A percentile compares a stretch with the other conserved stretches of the same genome.
These are phyloP conservation scores for Microtus ochrogaster DNA, from an alignment of 2,113 vertebrate genomes.

Conservation along the genomic window DNA sequence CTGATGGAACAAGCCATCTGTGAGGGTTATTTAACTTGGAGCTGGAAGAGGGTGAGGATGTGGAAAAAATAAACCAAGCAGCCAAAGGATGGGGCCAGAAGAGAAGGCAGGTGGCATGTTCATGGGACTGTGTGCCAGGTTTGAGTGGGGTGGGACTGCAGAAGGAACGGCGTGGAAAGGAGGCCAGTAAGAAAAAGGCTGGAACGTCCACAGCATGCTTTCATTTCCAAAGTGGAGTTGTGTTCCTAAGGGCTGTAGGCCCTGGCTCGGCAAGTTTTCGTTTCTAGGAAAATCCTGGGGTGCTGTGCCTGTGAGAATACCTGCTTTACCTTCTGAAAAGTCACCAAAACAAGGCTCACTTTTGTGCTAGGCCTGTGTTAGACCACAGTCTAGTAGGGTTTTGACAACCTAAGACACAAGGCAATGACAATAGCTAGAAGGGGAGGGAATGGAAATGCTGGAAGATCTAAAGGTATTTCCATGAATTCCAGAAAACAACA, in stretches of 20 bases:
- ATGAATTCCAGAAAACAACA: constrained; percentile 52
- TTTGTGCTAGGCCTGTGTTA: constrained; percentile 22
- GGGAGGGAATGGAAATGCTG: background rate
- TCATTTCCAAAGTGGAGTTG: constrained; percentile 50
- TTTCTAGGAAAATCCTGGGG: constrained; percentile 22
- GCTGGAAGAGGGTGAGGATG: constrained; percentile 75
- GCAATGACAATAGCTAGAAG: background rate
- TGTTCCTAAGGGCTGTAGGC: constrained; percentile 27
- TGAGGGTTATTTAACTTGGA: constrained; percentile 80
- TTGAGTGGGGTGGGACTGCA: constrained; percentile 43
- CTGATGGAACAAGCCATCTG: constrained; percentile 79
- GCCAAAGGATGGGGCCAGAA: constrained; percentile 67
- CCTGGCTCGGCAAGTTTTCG: background rate
- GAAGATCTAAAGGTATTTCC: background rate
- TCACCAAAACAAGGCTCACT: background rate
- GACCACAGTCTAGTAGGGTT: constrained; percentile 56
- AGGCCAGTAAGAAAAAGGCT: constrained; percentile 20
- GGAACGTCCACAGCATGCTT: background rate
- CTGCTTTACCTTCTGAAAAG: constrained; percentile 3
- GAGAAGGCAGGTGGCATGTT: constrained; percentile 78
- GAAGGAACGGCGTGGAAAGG: constrained; percentile 48
- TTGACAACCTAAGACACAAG: constrained; percentile 6
- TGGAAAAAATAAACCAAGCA: constrained; percentile 78
- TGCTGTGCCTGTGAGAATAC: background rate
- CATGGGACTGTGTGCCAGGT: constrained; percentile 56